phyloP scores from a whole-genome alignment of 2,113 vertebrate species.

The Buteo buteo region DNA sequence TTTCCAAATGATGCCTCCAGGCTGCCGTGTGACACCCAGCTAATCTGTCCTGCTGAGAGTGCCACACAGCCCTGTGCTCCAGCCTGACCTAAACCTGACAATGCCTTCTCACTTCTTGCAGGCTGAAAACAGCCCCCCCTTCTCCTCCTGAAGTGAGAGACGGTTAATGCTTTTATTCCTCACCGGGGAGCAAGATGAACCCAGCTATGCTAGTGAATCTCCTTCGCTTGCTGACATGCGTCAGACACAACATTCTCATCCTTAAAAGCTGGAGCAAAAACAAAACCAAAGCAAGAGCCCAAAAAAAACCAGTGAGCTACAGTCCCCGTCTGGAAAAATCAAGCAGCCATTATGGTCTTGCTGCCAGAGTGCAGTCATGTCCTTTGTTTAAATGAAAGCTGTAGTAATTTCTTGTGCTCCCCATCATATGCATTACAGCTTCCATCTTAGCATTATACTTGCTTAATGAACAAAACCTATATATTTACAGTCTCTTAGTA shows the following conservation, averaged over 20 bases:
- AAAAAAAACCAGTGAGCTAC: background rate
- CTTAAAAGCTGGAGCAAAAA: slow-evolving; percentile 38
- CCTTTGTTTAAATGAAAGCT: background rate
- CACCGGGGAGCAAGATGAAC: background rate
- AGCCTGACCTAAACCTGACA: slow-evolving; percentile 16
- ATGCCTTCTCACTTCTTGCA: slow-evolving; percentile 3
- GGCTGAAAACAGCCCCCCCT: background rate
- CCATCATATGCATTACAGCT: background rate
- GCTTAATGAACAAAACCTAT: background rate
- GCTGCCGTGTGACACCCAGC: slow-evolving; percentile 12
- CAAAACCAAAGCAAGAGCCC: slow-evolving; percentile 6
- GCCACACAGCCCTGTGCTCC: background rate
- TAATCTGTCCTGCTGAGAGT: background rate
- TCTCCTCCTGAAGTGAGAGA: slow-evolving; percentile 45
- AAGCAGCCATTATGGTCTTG: background rate
- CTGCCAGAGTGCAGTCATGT: background rate
- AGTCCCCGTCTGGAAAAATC: slow-evolving; percentile 15
- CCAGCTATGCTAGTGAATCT: background rate
- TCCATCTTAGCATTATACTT: background rate
- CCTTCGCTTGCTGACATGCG: slow-evolving; percentile 15
- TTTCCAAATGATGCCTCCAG: background rate
- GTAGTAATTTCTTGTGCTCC: background rate
- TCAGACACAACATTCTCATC: slow-evolving; percentile 46
- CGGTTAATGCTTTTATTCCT: slow-evolving; percentile 8
- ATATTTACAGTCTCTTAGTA: background rate